phyloP scores from a whole-genome alignment of 92 coral and sea anemone genomes.

The Porites cylindrica region DNA sequence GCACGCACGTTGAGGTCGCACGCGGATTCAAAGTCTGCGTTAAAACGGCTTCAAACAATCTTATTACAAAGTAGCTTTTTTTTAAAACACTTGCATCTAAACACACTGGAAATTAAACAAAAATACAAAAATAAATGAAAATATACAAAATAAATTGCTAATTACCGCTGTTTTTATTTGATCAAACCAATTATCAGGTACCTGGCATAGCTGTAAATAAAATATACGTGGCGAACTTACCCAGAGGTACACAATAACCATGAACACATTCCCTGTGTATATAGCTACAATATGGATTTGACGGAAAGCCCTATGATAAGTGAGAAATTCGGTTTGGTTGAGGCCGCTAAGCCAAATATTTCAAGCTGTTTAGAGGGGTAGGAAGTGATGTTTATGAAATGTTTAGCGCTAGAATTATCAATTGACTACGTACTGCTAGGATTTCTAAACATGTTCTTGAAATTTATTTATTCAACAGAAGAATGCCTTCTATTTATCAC shows the following conservation, averaged over 20 bases:
- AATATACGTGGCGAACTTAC: not conserved
- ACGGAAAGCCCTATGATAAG: conserved; percentile 3
- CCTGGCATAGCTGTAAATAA: not conserved
- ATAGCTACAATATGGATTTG: not conserved
- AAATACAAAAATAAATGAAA: not conserved
- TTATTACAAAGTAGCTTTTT: too few species aligned
- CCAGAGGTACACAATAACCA: too few species aligned
- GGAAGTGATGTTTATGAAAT: not conserved
- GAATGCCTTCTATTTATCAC: conserved; percentile 94
- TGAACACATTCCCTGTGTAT: too few species aligned
- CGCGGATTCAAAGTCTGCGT: too few species aligned
- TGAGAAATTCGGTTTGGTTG: not conserved
- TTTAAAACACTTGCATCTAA: too few species aligned
- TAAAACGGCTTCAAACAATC: too few species aligned
- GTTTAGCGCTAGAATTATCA: not conserved
- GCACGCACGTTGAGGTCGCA: too few species aligned
- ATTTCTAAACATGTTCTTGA: not conserved
- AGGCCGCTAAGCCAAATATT: not conserved
- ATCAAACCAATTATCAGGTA: not conserved
- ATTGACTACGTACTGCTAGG: not conserved
- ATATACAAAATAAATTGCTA: not conserved
- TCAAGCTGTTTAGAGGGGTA: conserved; percentile 19
- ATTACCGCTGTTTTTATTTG: not conserved
- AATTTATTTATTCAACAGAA: conserved; percentile 55
- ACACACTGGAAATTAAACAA: not conserved